These are phyloP conservation scores for Gallinago paraguaiae DNA, from an alignment of 2,113 vertebrate species.

Conservation along the genomic window DNA sequence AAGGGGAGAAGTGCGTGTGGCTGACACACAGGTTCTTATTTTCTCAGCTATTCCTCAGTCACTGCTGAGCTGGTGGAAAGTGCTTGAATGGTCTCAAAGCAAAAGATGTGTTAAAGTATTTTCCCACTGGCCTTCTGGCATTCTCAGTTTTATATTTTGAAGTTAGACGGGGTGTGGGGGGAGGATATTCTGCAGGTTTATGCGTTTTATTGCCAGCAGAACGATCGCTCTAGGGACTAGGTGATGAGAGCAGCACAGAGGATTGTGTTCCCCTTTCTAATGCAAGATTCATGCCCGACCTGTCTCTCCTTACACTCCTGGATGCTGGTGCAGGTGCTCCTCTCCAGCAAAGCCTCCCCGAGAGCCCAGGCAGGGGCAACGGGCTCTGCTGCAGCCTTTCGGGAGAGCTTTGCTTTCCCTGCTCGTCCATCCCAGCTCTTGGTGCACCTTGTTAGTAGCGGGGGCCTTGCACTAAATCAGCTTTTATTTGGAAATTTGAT, in stretches of 20 bases:
- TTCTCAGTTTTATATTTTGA: not conserved
- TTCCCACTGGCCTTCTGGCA: not conserved
- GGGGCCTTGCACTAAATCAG: not conserved
- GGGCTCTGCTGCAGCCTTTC: not conserved
- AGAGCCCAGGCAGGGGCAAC: not conserved
- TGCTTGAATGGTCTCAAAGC: not conserved
- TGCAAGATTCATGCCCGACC: conserved; percentile 60
- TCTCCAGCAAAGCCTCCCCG: not conserved
- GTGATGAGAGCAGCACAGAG: conserved; percentile 4
- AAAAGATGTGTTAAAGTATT: not conserved
- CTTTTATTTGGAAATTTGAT: not conserved
- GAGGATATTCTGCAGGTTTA: not conserved
- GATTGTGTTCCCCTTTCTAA: conserved; percentile 49
- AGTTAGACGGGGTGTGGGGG: not conserved
- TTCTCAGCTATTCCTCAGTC: not conserved
- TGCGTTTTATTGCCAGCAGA: conserved; percentile 5
- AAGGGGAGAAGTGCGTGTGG: not conserved
- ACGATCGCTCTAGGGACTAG: conserved; percentile 13
- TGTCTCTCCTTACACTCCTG: conserved; percentile 47
- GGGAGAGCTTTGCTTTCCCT: not conserved
- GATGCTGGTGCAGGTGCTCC: not conserved
- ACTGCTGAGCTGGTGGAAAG: not conserved
- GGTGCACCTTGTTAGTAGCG: accelerated
- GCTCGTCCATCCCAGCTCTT: not conserved
- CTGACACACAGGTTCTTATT: not conserved